Base-by-base conservation (phyloP, 2,113 vertebrate species). In the Cygnus buccinator region DNA sequence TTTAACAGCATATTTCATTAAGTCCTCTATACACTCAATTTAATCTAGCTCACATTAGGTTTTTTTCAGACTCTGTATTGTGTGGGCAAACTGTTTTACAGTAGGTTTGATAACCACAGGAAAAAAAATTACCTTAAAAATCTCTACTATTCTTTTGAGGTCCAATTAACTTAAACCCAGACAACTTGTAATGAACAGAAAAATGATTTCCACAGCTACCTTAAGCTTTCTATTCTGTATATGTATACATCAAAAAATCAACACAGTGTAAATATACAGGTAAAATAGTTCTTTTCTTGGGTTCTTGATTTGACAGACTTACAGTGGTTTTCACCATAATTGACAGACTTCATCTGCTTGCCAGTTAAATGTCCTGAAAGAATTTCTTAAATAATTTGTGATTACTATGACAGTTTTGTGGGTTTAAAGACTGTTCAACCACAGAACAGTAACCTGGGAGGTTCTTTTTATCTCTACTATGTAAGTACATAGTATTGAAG, bases 1-100 rank as follows among this genome's bases (percentile, higher is more conserved):
- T 95, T 96, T 93, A 96, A 87, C 84, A 79, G 48, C 8, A 54
- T 52, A 84, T 96, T 96, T 97, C 84, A 96, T 97, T 97, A 95
- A 59, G 28, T 91, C 90, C 55, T 93, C 73, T 85, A 46, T 63
- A 73, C 41, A 73, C 23, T 96, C 65, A 78, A 71, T 97, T 94
- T 94, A 94, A 93, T 95, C 82, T 95, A 35, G 29, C 66, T 87
- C 44, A 96, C 59, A 92, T 93, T 43, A 79, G 4, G 4, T 20
- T 62, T 92, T 89, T 76, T 66, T 46, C 67, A 57, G 73, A 59
- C 46, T 87, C 62, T 89, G 67, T 83, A 74, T 83, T 92, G 44
- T 93, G 92, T 95, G 57, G n/a, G 39, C 89, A 95, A 97, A 97
- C 85, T 89, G 44, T 68, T 91, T 97, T 95, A 71, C 54, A 93